Evolutionary conservation across 2,113 vertebrate species (phyloP), one percentile per base, ranked within the genome.

Genomic region (Phocoena phocoena): DNA sequence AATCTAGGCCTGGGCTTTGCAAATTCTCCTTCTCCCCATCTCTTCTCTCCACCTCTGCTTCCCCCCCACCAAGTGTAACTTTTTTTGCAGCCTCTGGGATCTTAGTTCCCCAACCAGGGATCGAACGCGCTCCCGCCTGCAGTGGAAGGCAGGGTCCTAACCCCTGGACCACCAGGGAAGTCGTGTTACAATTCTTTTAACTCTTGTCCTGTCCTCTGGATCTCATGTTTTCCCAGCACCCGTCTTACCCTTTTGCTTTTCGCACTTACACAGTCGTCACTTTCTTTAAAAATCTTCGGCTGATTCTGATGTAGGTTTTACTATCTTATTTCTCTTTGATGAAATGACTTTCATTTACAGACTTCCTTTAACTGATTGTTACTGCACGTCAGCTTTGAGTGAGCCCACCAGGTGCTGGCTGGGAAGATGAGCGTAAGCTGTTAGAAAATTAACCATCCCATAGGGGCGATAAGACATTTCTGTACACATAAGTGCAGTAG

Each of bases 11-110:
- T 28, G 31, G 21, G 44, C 62, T 47, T 0, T 25, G 73, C 20
- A 10, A 0, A 0, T 26, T 31, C 38, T 38, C 38, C 3, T 41
- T n/a, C 41, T 31, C 6, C 11, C 8, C 11, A 1, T 9, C 0
- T 58, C 4, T 2, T 6, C 1, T 26, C 25, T 41, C 23, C 2
- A 2, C 2, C 44, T 3, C 15, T 6, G 44, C 47, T 14, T 4
- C 23, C 11, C 21, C 33, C 14, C 58, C 36, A 10, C 31, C 3
- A 25, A 10, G 33, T 11, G 0, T 7, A 10, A 14, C 6, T 53
- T 53, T 17, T 53, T 53, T 53, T 15, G 15, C 50, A 53, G 15
- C 50, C 50, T 53, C 15, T 53, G 53, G 53, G 15, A 53, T 53
- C 53, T 53, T 17, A 53, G 53, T 53, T 53, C 53, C 53, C 15